Conservation (phyloP, 2,888 invertebrate genomes). For the Aphodius granarius region DNA sequence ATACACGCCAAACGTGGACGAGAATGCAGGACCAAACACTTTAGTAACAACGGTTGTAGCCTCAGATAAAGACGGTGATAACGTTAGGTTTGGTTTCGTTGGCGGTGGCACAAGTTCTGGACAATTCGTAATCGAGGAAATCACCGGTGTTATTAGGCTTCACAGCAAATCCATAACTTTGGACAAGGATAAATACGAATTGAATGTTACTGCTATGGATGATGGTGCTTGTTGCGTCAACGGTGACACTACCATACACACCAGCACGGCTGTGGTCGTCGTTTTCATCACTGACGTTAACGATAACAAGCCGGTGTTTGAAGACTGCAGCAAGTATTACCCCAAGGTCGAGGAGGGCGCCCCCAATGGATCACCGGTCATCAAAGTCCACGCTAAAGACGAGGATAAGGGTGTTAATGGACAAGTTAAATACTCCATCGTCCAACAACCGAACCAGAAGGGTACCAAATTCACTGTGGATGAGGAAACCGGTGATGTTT, state of each 20-base stretch:
- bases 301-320: slow-evolving; percentile 95
- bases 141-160: slow-evolving; percentile 89
- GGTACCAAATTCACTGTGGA: slow-evolving; percentile 95
- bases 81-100: slow-evolving; percentile 89
- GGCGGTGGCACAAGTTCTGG: slow-evolving; percentile 89
- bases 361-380: slow-evolving; percentile 90
- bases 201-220: slow-evolving; percentile 96
- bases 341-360: slow-evolving; percentile 95
- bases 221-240: slow-evolving; percentile 96
- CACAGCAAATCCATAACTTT: slow-evolving; percentile 84
- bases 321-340: slow-evolving; percentile 89
- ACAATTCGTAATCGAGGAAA: slow-evolving; percentile 93
- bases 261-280: slow-evolving; percentile 92
- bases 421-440: slow-evolving; percentile 96
- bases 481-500: slow-evolving; percentile 92
- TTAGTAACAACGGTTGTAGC: slow-evolving; percentile 96
- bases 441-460: slow-evolving; percentile 92
- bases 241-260: slow-evolving; percentile 84
- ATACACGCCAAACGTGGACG: slow-evolving; percentile 94
- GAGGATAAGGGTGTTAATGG: slow-evolving; percentile 96
- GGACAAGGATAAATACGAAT: slow-evolving; percentile 91
- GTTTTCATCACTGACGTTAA: slow-evolving; percentile 97
- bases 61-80: slow-evolving; percentile 96
- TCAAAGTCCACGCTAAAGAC: slow-evolving; percentile 90
- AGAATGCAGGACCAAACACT: slow-evolving; percentile 93